phyloP scores from a whole-genome alignment of 1,140 invertebrate species.

The Zaprionus africanus region DNA sequence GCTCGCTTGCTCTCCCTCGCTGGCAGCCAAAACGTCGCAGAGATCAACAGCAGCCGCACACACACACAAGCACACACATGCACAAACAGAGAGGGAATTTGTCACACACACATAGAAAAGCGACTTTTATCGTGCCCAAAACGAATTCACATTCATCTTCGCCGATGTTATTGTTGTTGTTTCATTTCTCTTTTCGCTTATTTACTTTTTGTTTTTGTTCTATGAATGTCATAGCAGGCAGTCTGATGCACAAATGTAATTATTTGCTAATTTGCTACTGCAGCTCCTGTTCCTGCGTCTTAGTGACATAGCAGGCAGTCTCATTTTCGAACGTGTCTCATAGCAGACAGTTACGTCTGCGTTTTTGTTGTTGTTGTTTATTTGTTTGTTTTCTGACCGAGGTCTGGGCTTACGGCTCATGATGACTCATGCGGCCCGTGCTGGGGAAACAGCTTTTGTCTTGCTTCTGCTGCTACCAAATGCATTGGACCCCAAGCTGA shows the following conservation, averaged over 20 bases:
- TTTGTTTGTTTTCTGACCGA: slow-evolving; percentile 15
- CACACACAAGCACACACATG: slow-evolving; percentile 9
- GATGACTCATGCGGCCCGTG: slow-evolving; percentile 32
- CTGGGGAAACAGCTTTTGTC: slow-evolving; percentile 29
- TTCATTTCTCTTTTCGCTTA: slow-evolving; percentile 39
- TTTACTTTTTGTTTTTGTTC: slow-evolving; percentile 31
- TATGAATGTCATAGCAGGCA: slow-evolving; percentile 15
- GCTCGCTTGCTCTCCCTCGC: slow-evolving; percentile 5
- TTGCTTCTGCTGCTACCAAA: slow-evolving; percentile 7
- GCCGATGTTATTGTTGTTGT: slow-evolving; percentile 5
- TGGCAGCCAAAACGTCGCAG: slow-evolving; percentile 12
- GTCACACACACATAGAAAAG: slow-evolving; percentile 14
- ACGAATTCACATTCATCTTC: slow-evolving; percentile 50
- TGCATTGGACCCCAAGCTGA: slow-evolving; percentile 17
- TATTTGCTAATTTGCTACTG: neutral
- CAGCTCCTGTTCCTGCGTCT: neutral
- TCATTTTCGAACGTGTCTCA: slow-evolving; percentile 5
- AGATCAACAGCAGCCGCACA: slow-evolving; percentile 24
- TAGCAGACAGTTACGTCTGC: slow-evolving; percentile 20
- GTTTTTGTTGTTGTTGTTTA: neutral
- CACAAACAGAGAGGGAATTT: slow-evolving; percentile 4
- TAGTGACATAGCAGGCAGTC: slow-evolving; percentile 16
- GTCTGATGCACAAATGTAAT: neutral
- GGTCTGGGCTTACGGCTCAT: neutral
- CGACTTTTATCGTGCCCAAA: slow-evolving; percentile 33